Evolutionary conservation across 2,113 vertebrate genomes (phyloP), one percentile per base, ranked within the genome.

Genomic region (Pluvianellus socialis): DNA sequence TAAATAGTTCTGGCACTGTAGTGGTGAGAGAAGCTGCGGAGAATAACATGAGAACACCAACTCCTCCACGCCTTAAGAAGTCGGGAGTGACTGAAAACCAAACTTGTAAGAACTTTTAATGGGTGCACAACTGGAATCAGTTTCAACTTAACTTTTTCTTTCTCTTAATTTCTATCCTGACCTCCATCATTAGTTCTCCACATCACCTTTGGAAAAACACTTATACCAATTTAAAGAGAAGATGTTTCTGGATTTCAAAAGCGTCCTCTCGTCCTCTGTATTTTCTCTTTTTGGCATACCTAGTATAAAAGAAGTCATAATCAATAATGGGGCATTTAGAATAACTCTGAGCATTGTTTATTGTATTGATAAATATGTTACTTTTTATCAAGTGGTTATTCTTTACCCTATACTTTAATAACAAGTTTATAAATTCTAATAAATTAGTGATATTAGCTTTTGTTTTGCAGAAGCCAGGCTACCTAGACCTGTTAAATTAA

Each of bases 1-100:
- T 99, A 79, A 98, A 97, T 95, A 98, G 97, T 92, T 98, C 98
- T 98, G 99, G 99, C 83, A 93, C 98, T 42, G 79, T 99, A 72
- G 66, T 99, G 52, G 91, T 96, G 67, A 95, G 94, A 92, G 79
- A 93, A 94, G 92, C 7, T 4, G 1, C 8, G 32, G 79, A 95
- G 30, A 73, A 59, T 35, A 52, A 77, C n/a, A 16, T 12, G n/a
- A 77, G 32, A 80, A 66, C 61, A 66, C 6, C 77, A 67, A 55
- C 38, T 68, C 4, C 58, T 90, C 4, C 18, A 65, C 35, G 50
- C 22, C 80, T 59, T 80, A 63, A 87, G 65, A 87, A 68, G 53
- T 40, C 71, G 75, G 87, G 53, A 75, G 45, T 20, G 21, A 66
- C n/a, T 0, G 15, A 79, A 88, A 82, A 23, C 4, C 63, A 72